Evolutionary conservation across 2,113 vertebrate species (phyloP), one percentile per base, ranked within the genome.

Genomic region (Excalfactoria chinensis): DNA sequence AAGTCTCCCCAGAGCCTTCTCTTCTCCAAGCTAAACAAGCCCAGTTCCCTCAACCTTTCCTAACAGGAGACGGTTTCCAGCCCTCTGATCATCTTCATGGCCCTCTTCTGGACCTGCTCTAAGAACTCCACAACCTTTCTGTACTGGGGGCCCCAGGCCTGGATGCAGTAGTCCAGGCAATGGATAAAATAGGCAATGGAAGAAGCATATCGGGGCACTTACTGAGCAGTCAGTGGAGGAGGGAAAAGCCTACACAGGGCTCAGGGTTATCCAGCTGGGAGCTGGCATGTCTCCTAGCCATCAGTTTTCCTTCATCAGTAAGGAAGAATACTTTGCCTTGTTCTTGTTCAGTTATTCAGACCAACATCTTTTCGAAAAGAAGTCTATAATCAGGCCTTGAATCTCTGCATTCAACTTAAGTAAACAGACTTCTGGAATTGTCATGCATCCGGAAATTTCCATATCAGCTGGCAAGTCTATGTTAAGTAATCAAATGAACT

Each of bases 381-480:
- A 20, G 5, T 75, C 83, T 91, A n/a, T 86, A 95, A 90, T 84
- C 78, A 95, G 62, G 40, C 44, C 40, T 80, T 68, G 46, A 86
- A 93, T 88, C 83, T 49, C 94, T 93, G 86, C n/a, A 48, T 60
- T 93, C n/a, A 83, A 11, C 23, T 83, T 84, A 75, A 93, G 37
- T 55, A 89, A 68, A 59, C 0, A 0, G 58, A 84, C 40, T 83
- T 89, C 19, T 23, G 51, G 58, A 91, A 84, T 68, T 84, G 40
- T 70, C 53, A 55, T 44, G 70, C 67, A 90, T 69, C 81, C 86
- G 68, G 81, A 87, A 92, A 79, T 93, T 90, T 95, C 77, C 81
- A 44, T 34, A 34, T 88, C 55, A 53, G 30, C 67, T 84, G 41
- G 19, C 35, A 80, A 44, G 21, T 49, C 76, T 93, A 34, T 77